Base-by-base conservation (phyloP, 2,888 invertebrate species). In the Protula sp. region DNA sequence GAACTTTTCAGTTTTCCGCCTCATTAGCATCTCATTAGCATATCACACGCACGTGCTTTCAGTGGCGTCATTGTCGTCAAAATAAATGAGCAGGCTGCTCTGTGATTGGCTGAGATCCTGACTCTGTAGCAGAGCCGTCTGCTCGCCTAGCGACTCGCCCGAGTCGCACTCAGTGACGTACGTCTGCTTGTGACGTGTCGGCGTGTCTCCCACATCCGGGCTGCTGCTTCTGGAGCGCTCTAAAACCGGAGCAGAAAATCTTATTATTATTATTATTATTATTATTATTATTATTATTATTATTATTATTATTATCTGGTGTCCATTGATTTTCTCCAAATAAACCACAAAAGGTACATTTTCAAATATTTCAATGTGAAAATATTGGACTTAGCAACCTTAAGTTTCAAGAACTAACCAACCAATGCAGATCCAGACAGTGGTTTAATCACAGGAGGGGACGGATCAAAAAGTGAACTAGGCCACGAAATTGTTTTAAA, bases 61-160 rank as follows among this genome's bases (percentile, higher is more conserved):
- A 19, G 9, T 24, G 9, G 24, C 5, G 5, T 59, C 59, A 3
- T 27, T 14, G 4, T 45, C 60, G 14, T 70, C 76, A 66, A 75
- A 78, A 56, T 72, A 78, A 9, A 73, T 69, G 3, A 66, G 58
- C 56, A 66, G 54, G 26, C 60, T 61, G 53, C 59, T 65, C 28
- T 62, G 45, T 5, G 64, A 66, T 9, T 54, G 62, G 22, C 45
- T 54, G 29, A 62, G 60, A 27, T 78, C 75, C 45, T 77, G 76
- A 28, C 76, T 75, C 62, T 73, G 75, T n/a, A 82, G 70, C 31
- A 82, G 68, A 1, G 82, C 77, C 2, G 77, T 73, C 47, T 54
- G 88, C 86, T 28, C 90, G 75, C 70, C 81, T 45, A 82, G 66
- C 1, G 81, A 81, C 58, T 82, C 82, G 2, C 73, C 77, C 48